A percentile compares a stretch with the other conserved stretches of the same genome.
Evolutionary conservation across 2,888 invertebrate genomes (phyloP).

Genomic region (Lithophane semibrunnea): DNA sequence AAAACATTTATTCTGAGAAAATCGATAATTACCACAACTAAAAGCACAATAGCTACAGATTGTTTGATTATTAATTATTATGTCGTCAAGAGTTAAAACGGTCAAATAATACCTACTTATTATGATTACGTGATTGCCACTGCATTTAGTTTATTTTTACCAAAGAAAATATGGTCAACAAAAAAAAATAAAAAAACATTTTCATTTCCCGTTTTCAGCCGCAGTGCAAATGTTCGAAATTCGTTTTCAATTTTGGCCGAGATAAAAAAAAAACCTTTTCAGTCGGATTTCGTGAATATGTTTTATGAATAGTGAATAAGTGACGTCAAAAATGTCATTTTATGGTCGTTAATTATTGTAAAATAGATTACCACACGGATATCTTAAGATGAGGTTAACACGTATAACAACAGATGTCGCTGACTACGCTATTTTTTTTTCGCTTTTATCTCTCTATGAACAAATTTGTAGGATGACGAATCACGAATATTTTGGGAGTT

Average conservation of each 20-base stretch:
- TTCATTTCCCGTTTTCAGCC: no score
- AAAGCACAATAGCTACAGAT: neutral
- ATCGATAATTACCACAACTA: neutral
- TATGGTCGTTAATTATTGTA: no score
- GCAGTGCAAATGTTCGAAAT: neutral
- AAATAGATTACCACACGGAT: neutral
- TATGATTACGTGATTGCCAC: neutral
- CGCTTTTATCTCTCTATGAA: slow-evolving; percentile 2
- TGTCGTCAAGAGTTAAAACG: neutral
- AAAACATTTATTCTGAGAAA: neutral
- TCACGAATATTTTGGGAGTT: slow-evolving; percentile 32
- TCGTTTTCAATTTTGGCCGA: no score
- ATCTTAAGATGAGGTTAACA: neutral
- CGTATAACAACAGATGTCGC: slow-evolving; percentile 19
- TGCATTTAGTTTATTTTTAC: neutral
- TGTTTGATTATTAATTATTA: neutral
- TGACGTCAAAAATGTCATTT: neutral
- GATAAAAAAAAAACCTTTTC: neutral
- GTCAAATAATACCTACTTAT: neutral
- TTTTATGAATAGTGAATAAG: neutral
- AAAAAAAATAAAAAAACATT: neutral
- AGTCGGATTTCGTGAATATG: neutral
- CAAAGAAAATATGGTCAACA: neutral
- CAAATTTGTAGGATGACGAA: slow-evolving; percentile 21
- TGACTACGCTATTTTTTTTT: slow-evolving; percentile 1